phyloP scores from a whole-genome alignment of 1,140 invertebrate species.

The Drosophila subpulchrella region DNA sequence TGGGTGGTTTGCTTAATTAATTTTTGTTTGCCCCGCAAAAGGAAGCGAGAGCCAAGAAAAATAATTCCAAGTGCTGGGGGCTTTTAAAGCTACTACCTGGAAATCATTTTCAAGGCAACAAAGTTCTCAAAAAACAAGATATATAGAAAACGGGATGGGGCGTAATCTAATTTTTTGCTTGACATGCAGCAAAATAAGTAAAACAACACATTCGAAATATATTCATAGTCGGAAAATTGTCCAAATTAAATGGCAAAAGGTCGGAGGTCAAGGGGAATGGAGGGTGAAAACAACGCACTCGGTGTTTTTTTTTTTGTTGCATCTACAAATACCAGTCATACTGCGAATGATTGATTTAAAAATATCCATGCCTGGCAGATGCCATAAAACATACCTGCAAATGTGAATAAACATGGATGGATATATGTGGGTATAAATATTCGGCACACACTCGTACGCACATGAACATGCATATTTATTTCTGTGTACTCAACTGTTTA shows the following conservation, averaged over 20 bases:
- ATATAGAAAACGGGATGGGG: not conserved
- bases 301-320: not conserved
- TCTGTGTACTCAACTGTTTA: conserved; percentile 10
- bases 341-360: conserved; percentile 24
- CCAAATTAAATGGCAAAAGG: conserved; percentile 2
- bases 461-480: conserved; percentile 4
- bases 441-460: not conserved
- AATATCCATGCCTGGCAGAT: conserved; percentile 17
- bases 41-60: conserved; percentile 50
- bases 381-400: conserved; percentile 28
- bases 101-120: conserved; percentile 4
- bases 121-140: not conserved
- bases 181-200: not conserved
- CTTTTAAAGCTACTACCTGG: conserved; percentile 33
- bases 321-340: conserved; percentile 3
- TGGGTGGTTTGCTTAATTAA: conserved; percentile 50
- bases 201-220: conserved; percentile 10
- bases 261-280: conserved; percentile 19
- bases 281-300: not conserved
- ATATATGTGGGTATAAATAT: conserved; percentile 11
- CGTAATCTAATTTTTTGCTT: not conserved
- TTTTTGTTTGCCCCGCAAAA: conserved; percentile 26
- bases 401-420: conserved; percentile 18
- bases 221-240: conserved; percentile 29
- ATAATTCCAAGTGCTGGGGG: conserved; percentile 46